phyloP scores from a whole-genome alignment of 2,797 vertebrate genomes.

The Mallotus villosus region DNA sequence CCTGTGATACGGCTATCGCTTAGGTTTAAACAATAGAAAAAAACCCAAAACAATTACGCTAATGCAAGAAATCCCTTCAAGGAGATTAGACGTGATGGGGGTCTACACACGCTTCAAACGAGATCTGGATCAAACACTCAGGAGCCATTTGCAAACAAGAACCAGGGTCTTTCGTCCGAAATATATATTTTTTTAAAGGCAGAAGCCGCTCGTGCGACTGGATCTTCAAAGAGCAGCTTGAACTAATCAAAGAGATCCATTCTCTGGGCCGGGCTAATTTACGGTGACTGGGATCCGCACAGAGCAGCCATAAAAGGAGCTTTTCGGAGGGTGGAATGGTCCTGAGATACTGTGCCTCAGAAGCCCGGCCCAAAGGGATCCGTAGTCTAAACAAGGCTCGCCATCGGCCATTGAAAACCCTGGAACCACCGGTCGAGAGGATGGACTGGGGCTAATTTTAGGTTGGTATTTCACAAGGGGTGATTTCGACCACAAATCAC shows the following conservation, averaged over 20 bases:
- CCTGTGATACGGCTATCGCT: slow-evolving; percentile 24
- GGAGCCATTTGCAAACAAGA: not conserved
- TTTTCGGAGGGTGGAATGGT: slow-evolving; percentile 55
- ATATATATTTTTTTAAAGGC: no score
- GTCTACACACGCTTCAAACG: slow-evolving; percentile 45
- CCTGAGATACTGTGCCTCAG: slow-evolving; percentile 48
- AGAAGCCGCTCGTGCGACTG: slow-evolving; percentile 35
- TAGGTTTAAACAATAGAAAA: slow-evolving; percentile 26
- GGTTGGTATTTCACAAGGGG: slow-evolving; percentile 67
- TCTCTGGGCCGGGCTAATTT: slow-evolving; percentile 52
- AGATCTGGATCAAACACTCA: slow-evolving; percentile 18
- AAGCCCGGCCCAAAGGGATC: slow-evolving; percentile 61
- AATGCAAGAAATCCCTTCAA: slow-evolving; percentile 62
- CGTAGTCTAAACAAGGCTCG: slow-evolving; percentile 64
- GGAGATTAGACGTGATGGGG: slow-evolving; percentile 47
- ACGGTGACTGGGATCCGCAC: slow-evolving; percentile 54
- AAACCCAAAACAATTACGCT: slow-evolving; percentile 58
- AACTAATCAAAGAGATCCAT: slow-evolving; percentile 28
- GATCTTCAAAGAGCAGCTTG: slow-evolving; percentile 44
- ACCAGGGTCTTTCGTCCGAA: not conserved
- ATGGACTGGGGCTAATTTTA: slow-evolving; percentile 72
- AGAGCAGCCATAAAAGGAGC: slow-evolving; percentile 70
- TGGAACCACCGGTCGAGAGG: slow-evolving; percentile 53
- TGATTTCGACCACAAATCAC: slow-evolving; percentile 64
- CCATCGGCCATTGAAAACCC: slow-evolving; percentile 61